A percentile compares a stretch with the other conserved stretches of the same genome.
Conservation (phyloP, 2,888 invertebrate species). For the Ophioninae sp. region DNA sequence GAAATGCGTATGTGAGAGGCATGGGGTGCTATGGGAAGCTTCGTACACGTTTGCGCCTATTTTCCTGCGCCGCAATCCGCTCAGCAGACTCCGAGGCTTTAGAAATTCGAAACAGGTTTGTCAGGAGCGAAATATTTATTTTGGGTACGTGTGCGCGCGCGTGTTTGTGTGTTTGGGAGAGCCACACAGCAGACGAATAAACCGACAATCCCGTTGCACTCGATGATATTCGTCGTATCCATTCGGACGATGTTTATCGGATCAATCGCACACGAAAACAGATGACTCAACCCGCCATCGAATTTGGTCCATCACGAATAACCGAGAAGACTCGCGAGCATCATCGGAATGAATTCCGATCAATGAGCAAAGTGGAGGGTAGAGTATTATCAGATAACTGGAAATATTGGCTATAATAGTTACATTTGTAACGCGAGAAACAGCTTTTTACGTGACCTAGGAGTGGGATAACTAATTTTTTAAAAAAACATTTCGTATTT, state of each 20-base stretch:
- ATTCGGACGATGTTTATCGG: conserved; percentile 30
- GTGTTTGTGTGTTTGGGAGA: no score
- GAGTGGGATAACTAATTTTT: no score
- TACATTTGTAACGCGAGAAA: no score
- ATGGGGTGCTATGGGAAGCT: background rate
- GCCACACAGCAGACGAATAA: background rate
- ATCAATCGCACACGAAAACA: conserved; percentile 2
- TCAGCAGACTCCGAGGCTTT: background rate
- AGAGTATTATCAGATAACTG: no score
- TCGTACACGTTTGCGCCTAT: background rate
- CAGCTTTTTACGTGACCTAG: no score
- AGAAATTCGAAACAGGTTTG: conserved; percentile 14
- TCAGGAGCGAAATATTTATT: conserved; percentile 27
- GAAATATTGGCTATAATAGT: no score
- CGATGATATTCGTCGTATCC: conserved; percentile 31
- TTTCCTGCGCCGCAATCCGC: background rate
- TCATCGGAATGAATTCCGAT: no score
- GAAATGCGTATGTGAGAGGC: background rate
- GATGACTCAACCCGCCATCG: background rate
- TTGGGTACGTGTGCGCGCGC: conserved; percentile 2
- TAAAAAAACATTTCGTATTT: no score
- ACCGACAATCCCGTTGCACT: background rate
- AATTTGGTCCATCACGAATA: conserved; percentile 8
- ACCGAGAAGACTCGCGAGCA: background rate
- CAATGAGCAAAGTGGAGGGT: no score